phyloP scores from a whole-genome alignment of 2,797 vertebrate genomes.

The Eupleurogrammus muticus region DNA sequence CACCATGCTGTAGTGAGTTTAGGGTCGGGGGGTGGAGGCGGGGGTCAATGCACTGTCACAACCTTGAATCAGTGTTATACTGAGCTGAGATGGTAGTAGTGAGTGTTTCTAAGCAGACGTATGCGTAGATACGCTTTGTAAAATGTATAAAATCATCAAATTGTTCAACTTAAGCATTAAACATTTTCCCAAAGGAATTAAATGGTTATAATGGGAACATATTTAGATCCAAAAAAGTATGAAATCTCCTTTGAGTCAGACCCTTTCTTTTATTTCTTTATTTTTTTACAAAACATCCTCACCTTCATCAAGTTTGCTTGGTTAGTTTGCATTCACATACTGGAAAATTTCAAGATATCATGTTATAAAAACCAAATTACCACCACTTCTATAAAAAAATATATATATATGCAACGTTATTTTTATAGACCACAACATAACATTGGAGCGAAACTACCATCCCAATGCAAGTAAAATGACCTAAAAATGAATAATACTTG shows the following conservation, averaged over 20 bases:
- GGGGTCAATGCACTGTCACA: slow-evolving; percentile 4
- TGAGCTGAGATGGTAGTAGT: background rate
- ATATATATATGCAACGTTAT: too few relatives aligned
- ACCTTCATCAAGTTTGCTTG: background rate
- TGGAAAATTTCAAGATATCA: background rate
- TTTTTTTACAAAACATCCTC: background rate
- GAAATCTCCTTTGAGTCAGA: background rate
- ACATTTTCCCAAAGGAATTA: background rate
- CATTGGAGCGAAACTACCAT: background rate
- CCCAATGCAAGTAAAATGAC: background rate
- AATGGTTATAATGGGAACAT: background rate
- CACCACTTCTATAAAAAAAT: background rate
- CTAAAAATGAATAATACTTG: background rate
- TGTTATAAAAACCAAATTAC: background rate
- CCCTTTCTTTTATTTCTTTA: too few relatives aligned
- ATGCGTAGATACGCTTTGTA: background rate
- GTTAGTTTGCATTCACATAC: too few relatives aligned
- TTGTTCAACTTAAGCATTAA: background rate
- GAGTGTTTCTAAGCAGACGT: background rate
- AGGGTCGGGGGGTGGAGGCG: too few relatives aligned
- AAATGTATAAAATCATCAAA: background rate
- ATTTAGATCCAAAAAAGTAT: too few relatives aligned
- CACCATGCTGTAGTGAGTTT: slow-evolving; percentile 36
- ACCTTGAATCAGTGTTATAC: slow-evolving; percentile 21
- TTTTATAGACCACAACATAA: background rate